Conservation (phyloP, 2,797 vertebrate species). For the Cyprinodon diabolis region DNA sequence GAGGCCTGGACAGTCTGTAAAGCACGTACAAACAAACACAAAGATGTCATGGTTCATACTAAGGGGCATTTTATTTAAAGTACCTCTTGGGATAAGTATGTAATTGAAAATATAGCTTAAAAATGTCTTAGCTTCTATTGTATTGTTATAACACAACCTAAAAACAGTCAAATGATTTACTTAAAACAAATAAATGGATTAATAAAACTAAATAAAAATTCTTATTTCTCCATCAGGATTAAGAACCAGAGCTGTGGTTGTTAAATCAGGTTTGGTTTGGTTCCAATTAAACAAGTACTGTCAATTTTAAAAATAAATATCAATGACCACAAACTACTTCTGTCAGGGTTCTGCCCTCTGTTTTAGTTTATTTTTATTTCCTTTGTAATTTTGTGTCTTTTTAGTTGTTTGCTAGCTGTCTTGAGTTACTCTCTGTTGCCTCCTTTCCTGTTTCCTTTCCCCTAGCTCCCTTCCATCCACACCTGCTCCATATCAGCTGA, state of each 20-base stretch:
- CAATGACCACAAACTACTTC: neutral
- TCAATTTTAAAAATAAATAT: neutral
- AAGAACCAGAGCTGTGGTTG: neutral
- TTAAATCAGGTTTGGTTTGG: neutral
- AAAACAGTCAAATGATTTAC: neutral
- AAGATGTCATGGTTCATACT: neutral
- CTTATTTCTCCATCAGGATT: neutral
- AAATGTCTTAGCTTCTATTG: neutral
- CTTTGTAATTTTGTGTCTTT: no score
- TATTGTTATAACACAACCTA: neutral
- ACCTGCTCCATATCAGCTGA: no score
- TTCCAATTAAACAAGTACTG: neutral
- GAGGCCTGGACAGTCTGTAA: constrained; percentile 72
- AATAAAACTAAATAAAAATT: neutral
- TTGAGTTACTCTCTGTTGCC: no score
- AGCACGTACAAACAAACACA: constrained; percentile 77
- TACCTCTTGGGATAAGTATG: neutral
- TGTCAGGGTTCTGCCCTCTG: no score
- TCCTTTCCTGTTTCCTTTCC: no score
- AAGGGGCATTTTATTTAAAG: no score
- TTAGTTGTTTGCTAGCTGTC: no score
- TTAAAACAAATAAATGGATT: neutral
- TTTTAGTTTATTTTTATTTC: neutral
- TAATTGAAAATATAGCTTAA: neutral
- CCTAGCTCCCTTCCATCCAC: no score